Base-by-base conservation (phyloP, 2,888 invertebrate genomes). In the Zygaena filipendulae region DNA sequence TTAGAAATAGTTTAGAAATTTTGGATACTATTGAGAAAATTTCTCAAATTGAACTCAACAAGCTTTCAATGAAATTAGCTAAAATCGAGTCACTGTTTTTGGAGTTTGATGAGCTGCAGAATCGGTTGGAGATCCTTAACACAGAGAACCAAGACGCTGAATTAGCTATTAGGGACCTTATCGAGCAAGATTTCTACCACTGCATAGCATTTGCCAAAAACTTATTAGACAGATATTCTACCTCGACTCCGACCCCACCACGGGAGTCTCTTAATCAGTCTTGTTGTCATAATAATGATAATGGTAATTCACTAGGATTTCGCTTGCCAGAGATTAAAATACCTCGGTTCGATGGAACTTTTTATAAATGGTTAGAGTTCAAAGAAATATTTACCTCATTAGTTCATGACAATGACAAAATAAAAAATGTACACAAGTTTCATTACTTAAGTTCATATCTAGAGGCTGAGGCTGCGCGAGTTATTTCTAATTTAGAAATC, bases 401-500 rank as follows among this genome's bases (percentile, higher is more conserved):
- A 8, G 29, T 43, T 20, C 40, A 41, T 13, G 21, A 29, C 3
- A 43, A n/a, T n/a, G n/a, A n/a, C n/a, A n/a, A n/a, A n/a, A n/a
- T n/a, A n/a, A 33, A 36, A 14, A 9, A 23, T 4, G 32, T 45
- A n/a, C 37, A 43, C 9, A 45, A 45, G 20, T 46, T 43, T 25
- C 35, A 45, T 18, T 48, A 48, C 14, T 12, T 44, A 1, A 34
- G 23, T 12, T 45, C 46, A 1, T 46, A 48, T 11, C 21, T 46
- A 3, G 37, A 36, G 10, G 40, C 43, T 3, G 45, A 43, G 10
- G 43, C 45, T 1, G 31, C 40, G 3, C 26, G 35, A 0, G 35
- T 46, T 1, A 31, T 45, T 4, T n/a, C 20, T 11, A 45, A 49
- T 12, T 24, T 44, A 4, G 38, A 35, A 16, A 29, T 33, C 3